These are phyloP conservation scores for Pollicipes pollicipes DNA, from an alignment of 1,140 invertebrate species.

Conservation along the genomic window DNA sequence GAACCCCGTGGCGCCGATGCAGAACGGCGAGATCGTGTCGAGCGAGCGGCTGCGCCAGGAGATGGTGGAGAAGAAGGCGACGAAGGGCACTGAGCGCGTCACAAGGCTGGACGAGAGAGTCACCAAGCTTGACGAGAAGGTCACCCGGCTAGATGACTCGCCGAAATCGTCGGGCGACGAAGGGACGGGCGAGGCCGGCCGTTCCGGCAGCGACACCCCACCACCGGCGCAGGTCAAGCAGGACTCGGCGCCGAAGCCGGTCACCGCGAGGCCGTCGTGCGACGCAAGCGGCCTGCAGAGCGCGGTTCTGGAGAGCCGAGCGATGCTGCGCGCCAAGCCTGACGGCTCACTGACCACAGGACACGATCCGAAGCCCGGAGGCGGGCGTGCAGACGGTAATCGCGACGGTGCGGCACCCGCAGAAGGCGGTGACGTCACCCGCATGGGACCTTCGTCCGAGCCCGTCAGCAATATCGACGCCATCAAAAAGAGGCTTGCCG, in stretches of 20 bases:
- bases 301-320: no score
- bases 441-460: no score
- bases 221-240: no score
- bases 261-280: no score
- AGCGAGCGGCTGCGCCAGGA: neutral
- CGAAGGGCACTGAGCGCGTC: neutral
- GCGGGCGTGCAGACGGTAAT: neutral
- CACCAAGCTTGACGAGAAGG: neutral
- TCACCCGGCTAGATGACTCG: neutral
- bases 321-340: no score
- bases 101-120: neutral
- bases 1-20: conserved; percentile 19
- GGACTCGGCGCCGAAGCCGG: no score
- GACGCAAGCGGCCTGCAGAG: no score
- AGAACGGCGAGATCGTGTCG: conserved; percentile 18
- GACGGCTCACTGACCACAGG: no score
- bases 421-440: neutral
- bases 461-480: neutral
- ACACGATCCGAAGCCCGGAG: neutral
- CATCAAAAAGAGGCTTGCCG: neutral
- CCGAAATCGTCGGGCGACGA: neutral
- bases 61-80: neutral
- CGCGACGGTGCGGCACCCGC: neutral
- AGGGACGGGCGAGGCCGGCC: no score
- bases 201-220: no score